Evolutionary conservation across 2,113 vertebrate species (phyloP).

Genomic region (Ondatra zibethicus): DNA sequence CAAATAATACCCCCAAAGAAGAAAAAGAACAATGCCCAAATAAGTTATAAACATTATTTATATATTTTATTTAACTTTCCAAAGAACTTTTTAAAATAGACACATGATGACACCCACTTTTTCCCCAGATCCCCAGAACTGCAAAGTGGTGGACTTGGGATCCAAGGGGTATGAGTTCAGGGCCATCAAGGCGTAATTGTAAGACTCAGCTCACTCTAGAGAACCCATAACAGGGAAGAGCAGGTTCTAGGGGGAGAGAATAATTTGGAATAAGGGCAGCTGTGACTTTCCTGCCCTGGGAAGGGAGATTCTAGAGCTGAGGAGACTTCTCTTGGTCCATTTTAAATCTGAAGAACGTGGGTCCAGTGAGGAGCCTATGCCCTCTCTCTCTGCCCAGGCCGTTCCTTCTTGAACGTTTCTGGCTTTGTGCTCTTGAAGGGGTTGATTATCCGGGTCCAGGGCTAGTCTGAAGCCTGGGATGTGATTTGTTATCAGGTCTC

Average conservation of each 20-base stretch:
- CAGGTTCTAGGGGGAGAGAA: neutral
- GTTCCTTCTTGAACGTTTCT: slow-evolving; percentile 26
- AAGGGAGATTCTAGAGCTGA: neutral
- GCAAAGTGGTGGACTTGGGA: neutral
- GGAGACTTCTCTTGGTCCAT: neutral
- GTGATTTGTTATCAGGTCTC: slow-evolving; percentile 51
- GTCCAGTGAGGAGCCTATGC: neutral
- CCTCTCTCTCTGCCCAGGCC: neutral
- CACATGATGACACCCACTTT: neutral
- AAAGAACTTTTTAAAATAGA: slow-evolving; percentile 1
- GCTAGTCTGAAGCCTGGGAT: slow-evolving; percentile 42
- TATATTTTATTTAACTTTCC: slow-evolving; percentile 49
- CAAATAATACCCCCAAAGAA: no score
- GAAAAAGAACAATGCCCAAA: slow-evolving; percentile 9
- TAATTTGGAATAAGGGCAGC: neutral
- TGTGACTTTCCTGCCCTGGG: neutral
- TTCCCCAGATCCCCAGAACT: slow-evolving; percentile 34
- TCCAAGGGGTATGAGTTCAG: neutral
- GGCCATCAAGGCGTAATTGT: neutral
- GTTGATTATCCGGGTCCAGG: slow-evolving; percentile 51
- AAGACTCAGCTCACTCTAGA: neutral
- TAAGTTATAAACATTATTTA: slow-evolving; percentile 21
- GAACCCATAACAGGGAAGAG: neutral
- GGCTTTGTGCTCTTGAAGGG: slow-evolving; percentile 28
- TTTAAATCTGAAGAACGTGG: neutral